Evolutionary conservation across 1,140 invertebrate species (phyloP).

Genomic region (Mercenaria mercenaria): DNA sequence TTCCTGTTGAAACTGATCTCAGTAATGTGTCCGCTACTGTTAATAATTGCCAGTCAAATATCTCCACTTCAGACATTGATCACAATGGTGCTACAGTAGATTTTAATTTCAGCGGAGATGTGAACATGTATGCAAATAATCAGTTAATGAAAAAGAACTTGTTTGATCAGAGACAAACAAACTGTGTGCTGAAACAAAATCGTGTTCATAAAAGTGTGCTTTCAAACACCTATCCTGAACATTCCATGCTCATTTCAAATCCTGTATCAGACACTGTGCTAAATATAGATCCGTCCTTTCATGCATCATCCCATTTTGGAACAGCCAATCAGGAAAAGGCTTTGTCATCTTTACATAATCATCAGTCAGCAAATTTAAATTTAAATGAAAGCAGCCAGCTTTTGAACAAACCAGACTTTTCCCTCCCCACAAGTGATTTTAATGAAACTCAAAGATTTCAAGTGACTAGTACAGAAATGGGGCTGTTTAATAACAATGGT

Average conservation of each 20-base stretch:
- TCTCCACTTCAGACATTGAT: background rate
- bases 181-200: background rate
- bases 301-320: background rate
- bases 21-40: background rate
- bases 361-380: background rate
- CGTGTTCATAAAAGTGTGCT: slow-evolving; percentile 4
- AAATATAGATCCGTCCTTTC: slow-evolving; percentile 55
- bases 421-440: background rate
- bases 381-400: background rate
- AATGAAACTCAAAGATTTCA: background rate
- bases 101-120: slow-evolving; percentile 6
- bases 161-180: background rate
- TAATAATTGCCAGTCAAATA: background rate
- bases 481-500: background rate
- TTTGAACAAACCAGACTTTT: slow-evolving; percentile 26
- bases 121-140: background rate
- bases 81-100: slow-evolving; percentile 1
- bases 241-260: slow-evolving; percentile 1
- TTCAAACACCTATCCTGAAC: background rate
- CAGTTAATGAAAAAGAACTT: background rate
- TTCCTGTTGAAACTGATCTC: background rate
- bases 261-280: slow-evolving; percentile 8
- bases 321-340: background rate
- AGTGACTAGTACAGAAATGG: background rate
- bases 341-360: background rate